phyloP scores from a whole-genome alignment of 2,113 vertebrate genomes.

The Coturnix japonica region DNA sequence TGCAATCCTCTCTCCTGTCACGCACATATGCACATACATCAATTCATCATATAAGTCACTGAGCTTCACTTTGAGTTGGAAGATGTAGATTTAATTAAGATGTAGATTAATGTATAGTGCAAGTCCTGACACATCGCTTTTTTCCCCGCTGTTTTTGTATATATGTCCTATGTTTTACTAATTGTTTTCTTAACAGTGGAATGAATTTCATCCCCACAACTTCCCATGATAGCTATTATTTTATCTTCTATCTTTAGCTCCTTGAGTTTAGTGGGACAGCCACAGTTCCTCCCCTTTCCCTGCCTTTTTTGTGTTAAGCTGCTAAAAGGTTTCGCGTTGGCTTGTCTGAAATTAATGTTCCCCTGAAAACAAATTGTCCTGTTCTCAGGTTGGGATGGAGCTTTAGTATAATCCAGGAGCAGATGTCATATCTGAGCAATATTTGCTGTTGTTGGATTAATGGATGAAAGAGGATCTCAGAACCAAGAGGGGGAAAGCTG shows the following conservation, averaged over 20 bases:
- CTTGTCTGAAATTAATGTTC: constrained; percentile 36
- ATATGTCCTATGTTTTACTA: not conserved
- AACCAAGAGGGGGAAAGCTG: not conserved
- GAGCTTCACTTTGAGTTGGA: not conserved
- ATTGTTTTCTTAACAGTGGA: not conserved
- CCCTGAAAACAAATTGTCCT: not conserved
- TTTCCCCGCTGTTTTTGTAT: not conserved
- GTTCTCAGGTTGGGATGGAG: not conserved
- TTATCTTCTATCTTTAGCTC: constrained; percentile 3
- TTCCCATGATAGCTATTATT: not conserved
- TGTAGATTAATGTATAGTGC: not conserved
- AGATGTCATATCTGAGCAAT: no score
- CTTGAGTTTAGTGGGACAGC: not conserved
- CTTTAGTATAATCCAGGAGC: not conserved
- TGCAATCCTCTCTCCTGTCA: not conserved
- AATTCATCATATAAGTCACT: not conserved
- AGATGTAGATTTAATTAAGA: not conserved
- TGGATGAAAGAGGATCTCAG: fast-evolving
- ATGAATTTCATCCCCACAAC: not conserved
- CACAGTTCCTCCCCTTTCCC: not conserved
- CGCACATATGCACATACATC: no score
- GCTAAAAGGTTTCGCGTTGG: constrained; percentile 15
- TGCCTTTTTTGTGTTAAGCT: not conserved
- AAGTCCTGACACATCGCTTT: not conserved
- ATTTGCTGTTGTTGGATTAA: not conserved